Evolutionary conservation across 1,140 invertebrate species (phyloP), one percentile per base, ranked within the genome.

Genomic region (Pachypeltis micranthus): DNA sequence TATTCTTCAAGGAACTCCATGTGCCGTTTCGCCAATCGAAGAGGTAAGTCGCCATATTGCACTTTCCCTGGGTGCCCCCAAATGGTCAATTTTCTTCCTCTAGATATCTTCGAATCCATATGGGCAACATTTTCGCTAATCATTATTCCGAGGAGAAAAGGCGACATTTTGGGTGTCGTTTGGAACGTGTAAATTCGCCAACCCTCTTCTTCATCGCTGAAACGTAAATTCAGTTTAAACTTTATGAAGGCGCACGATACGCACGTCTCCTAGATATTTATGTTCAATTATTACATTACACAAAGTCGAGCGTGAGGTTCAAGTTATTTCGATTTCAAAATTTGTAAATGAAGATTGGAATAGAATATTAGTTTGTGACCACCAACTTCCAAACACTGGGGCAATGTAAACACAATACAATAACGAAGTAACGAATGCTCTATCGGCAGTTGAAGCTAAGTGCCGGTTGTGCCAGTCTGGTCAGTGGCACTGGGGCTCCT

Each of bases 71-170:
- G 44, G 56, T 14, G 54, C 44, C 44, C 59, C 57, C 59, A 62
- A 10, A 63, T 61, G 16, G 25, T 55, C 0, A 65, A 19, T 3
- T 23, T 44, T 10, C 51, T 39, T 21, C 31, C 44, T 34, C 56
- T 47, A 4, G 31, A 31, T 12, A 58, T n/a, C 14, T 54, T 59
- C 21, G 60, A 25, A 1, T 51, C 29, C 1, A 51, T 25, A 21
- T 51, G 47, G 1, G 26, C 29, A 7, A 29, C 87, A 87, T 69
- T 29, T 19, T 88, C 82, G 34, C 82, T 83, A 10, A 90, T 79
- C 1, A 85, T 77, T 60, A 88, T 82, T 1, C 85, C 86, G 0
- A 88, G 78, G 3, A 90, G 72, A 70, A 90, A 91, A 0, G 87
- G 86, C 1, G 87, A 85, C 86, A 91, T 91, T 28, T 78, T 77